Evolutionary conservation across 2,113 vertebrate species (phyloP).

Genomic region (Calidris pygmaea): DNA sequence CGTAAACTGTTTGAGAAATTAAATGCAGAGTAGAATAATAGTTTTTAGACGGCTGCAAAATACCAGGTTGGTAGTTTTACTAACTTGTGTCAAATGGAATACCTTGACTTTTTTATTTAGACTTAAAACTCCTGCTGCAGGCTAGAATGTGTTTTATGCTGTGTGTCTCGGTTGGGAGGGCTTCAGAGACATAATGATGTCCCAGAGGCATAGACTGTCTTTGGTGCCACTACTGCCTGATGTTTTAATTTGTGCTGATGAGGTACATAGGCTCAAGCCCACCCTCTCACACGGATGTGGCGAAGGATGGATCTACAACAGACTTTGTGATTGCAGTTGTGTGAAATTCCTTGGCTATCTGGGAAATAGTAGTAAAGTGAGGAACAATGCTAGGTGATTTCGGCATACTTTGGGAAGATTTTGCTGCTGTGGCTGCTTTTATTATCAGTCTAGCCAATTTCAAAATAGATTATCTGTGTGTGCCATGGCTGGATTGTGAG

Average conservation of each 20-base stretch:
- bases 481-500: neutral
- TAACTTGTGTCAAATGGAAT: neutral
- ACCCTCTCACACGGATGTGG: neutral
- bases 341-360: neutral
- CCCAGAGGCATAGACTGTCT: neutral
- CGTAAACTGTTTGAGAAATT: neutral
- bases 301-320: neutral
- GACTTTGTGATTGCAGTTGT: neutral
- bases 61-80: neutral
- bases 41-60: neutral
- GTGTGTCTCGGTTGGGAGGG: neutral
- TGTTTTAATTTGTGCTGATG: neutral
- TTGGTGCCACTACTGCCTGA: accelerated
- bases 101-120: neutral
- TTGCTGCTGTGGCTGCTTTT: neutral
- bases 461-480: accelerated
- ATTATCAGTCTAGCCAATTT: neutral
- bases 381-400: neutral
- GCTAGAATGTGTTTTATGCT: neutral
- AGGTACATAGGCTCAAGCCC: accelerated
- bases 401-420: neutral
- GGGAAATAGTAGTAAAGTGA: neutral
- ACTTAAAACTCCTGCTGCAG: neutral
- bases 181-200: neutral
- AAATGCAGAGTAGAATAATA: neutral